These are phyloP conservation scores for Scatophagus argus DNA, from an alignment of 2,113 vertebrate genomes.

Conservation along the genomic window DNA sequence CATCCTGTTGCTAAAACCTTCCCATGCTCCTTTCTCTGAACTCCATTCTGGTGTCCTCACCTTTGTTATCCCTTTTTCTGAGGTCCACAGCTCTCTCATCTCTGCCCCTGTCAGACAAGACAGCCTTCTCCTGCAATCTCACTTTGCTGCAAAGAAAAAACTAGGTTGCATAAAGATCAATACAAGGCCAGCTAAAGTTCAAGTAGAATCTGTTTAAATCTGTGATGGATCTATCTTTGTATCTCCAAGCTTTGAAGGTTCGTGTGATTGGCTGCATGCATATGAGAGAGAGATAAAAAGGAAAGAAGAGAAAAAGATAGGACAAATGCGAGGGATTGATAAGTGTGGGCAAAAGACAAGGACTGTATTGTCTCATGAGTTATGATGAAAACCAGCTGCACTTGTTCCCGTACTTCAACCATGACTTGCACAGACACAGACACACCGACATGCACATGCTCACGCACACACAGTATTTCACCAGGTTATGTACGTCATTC, in stretches of 20 bases:
- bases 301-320: not conserved
- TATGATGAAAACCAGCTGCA: constrained; percentile 63
- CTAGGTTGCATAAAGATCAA: constrained; percentile 64
- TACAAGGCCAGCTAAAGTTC: constrained; percentile 66
- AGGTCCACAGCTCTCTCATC: constrained; percentile 64
- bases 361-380: constrained; percentile 57
- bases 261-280: constrained; percentile 30
- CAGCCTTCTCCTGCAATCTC: constrained; percentile 48
- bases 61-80: constrained; percentile 55
- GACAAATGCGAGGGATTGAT: constrained; percentile 38
- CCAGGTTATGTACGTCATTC: constrained; percentile 24
- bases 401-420: constrained; percentile 46
- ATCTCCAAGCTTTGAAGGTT: constrained; percentile 52
- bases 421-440: constrained; percentile 20
- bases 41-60: constrained; percentile 52
- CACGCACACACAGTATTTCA: constrained; percentile 12
- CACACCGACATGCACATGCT: not conserved
- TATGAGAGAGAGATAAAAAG: constrained; percentile 10
- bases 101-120: constrained; percentile 54
- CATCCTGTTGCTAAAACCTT: constrained; percentile 48
- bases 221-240: constrained; percentile 52
- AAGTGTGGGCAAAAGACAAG: constrained; percentile 52
- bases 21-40: constrained; percentile 66
- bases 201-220: constrained; percentile 55
- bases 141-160: constrained; percentile 46